A percentile compares a stretch with the other conserved stretches of the same genome.
Conservation (phyloP, 2,797 vertebrate genomes). For the Thripadectes ignobilis region DNA sequence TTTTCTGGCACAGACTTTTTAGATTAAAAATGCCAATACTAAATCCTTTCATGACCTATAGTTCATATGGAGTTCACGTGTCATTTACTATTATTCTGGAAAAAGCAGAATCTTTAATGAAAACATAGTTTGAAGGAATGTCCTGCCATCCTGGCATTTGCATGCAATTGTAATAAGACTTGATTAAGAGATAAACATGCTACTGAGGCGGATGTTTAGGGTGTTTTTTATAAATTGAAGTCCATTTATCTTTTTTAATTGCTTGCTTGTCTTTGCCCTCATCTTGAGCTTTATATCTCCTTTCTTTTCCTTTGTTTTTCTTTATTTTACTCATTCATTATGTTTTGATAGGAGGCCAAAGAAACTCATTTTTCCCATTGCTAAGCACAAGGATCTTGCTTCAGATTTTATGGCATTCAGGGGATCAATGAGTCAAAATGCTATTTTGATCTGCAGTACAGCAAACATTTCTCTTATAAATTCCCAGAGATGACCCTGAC, state of each 20-base stretch:
- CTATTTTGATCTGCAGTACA: slow-evolving; percentile 60
- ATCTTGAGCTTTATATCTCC: neutral
- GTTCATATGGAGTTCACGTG: slow-evolving; percentile 87
- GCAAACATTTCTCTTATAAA: slow-evolving; percentile 50
- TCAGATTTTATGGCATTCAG: slow-evolving; percentile 59
- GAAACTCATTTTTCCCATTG: slow-evolving; percentile 24
- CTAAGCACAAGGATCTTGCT: slow-evolving; percentile 35
- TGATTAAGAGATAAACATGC: slow-evolving; percentile 66
- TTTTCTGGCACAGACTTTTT: slow-evolving; percentile 88
- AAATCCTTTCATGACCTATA: slow-evolving; percentile 83
- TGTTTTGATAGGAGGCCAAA: neutral
- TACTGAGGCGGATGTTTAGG: slow-evolving; percentile 25
- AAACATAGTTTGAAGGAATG: slow-evolving; percentile 78
- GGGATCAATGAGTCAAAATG: slow-evolving; percentile 68
- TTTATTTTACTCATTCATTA: slow-evolving; percentile 56
- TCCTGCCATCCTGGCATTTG: slow-evolving; percentile 74
- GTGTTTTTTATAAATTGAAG: slow-evolving; percentile 62
- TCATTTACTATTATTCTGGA: slow-evolving; percentile 85
- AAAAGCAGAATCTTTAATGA: slow-evolving; percentile 80
- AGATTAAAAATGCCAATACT: slow-evolving; percentile 90
- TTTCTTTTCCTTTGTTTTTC: slow-evolving; percentile 25
- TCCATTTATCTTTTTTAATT: slow-evolving; percentile 72
- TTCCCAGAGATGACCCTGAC: slow-evolving; percentile 46
- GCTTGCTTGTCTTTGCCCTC: slow-evolving; percentile 45
- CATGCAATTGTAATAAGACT: slow-evolving; percentile 77